A percentile compares a stretch with the other conserved stretches of the same genome.
phyloP scores from a whole-genome alignment of 2,113 vertebrate species.

The Malaclemys terrapin region DNA sequence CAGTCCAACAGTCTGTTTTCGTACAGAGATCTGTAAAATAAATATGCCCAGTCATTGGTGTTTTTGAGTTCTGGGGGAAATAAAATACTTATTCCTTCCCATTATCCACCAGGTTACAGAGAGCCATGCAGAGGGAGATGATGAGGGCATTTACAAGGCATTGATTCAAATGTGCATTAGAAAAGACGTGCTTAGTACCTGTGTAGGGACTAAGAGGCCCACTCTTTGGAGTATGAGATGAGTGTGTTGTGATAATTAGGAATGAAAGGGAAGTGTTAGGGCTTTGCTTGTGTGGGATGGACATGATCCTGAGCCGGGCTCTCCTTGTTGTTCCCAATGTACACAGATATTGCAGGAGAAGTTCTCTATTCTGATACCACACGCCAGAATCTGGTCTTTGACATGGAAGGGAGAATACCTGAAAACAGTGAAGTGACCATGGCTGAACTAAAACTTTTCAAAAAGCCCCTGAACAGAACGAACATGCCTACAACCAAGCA shows the following conservation, averaged over 20 bases:
- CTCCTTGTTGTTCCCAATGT: neutral
- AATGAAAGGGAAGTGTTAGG: neutral
- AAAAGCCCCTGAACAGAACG: slow-evolving; percentile 83
- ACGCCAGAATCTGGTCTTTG: slow-evolving; percentile 86
- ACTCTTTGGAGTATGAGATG: neutral
- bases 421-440: slow-evolving; percentile 93
- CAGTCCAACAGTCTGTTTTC: neutral
- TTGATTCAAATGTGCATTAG: slow-evolving; percentile 23
- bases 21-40: neutral
- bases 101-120: neutral
- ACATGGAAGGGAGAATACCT: slow-evolving; percentile 92
- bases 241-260: slow-evolving; percentile 6
- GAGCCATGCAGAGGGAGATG: neutral
- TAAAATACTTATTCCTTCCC: neutral
- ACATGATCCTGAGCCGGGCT: neutral
- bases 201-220: neutral
- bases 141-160: slow-evolving; percentile 39
- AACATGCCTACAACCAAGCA: slow-evolving; percentile 72
- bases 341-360: slow-evolving; percentile 86
- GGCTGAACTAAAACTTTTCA: slow-evolving; percentile 93
- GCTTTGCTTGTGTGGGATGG: neutral
- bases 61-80: neutral
- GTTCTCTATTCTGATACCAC: slow-evolving; percentile 84
- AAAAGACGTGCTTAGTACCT: slow-evolving; percentile 23
- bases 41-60: rapidly evolving